Evolutionary conservation across 2,113 vertebrate genomes (phyloP), one percentile per base, ranked within the genome.

Genomic region (Cnemophilus loriae): DNA sequence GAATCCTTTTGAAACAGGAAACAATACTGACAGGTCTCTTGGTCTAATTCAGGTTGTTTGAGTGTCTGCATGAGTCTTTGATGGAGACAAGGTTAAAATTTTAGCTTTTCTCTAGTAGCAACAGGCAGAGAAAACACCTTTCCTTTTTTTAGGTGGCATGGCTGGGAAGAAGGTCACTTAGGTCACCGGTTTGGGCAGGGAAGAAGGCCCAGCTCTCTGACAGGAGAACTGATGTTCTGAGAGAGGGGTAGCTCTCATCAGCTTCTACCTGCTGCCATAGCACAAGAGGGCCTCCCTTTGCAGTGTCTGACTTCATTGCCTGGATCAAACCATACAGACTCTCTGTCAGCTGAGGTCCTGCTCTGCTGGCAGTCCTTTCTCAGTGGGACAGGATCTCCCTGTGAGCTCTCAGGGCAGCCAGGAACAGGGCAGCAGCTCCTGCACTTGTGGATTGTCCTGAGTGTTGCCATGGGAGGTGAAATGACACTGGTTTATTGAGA

Each of bases 301-400:
- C 61, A 50, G 6, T 2, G 7, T 59, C 44, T 75, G 11, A 33
- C 42, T 63, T 82, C 46, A 9, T 47, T 88, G 33, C 41, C 19
- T 1, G 1, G 4, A 21, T 79, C 11, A 28, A 44, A 69, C 15
- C 2, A 1, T 26, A 3, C 0, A 1, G 16, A 10, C 13, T 39
- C 11, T 53, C 20, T 53, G 79, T 21, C 32, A 73, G 39, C 69
- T 1, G 8, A 84, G n/a, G 32, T 57, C 53, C 61, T 63, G 28
- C 28, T 79, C 53, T 39, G 32, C 80, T 69, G 32, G 24, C 13
- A 14, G 24, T 21, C 53, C 32, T 67, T 89, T 77, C 52, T 61
- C 23, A 3, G 21, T 11, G 26, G 41, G 13, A 33, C 12, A 15
- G 55, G 35, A 91, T 39, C 18, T 53, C 32, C 17, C 32, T 46